Base-by-base conservation (phyloP, 2,113 vertebrate species). In the Epinephelus lanceolatus region DNA sequence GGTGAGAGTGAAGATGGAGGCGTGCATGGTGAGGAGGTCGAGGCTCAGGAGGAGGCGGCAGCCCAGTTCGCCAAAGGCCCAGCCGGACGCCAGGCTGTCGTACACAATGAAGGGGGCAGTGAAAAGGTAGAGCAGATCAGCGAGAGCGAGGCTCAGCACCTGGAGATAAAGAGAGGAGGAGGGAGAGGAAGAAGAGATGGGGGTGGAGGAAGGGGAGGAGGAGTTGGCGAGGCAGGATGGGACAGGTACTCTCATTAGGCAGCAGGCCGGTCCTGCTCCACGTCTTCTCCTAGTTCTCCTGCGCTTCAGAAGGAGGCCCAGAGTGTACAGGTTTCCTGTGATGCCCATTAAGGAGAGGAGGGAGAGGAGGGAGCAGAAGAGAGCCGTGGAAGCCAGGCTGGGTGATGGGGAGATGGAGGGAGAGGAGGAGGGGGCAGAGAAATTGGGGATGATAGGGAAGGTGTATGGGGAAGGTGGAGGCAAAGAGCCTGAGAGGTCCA, bases 21-120 rank as follows among this genome's bases (percentile, higher is more conserved):
- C 96, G 21, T 96, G 96, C 96, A 97, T 96, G 56, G 96, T 96
- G 84, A 97, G 95, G 61, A 97, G 95, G 88, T 97, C 96, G 78
- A 97, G 89, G 80, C 96, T 96, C 73, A 97, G 92, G 27, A 97
- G 94, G 37, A 97, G 93, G 33, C 95, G 93, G 47, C 96, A 97
- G 59, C 96, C 96, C 7, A 91, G 90, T 85, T 96, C 96, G 0
- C 96, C 96, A 15, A 96, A 97, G 10, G 95, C 94, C 96, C 96
- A 97, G 69, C 96, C 95, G 0, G 95, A 94, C 0, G 93, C 95
- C 87, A 97, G 85, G 84, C 95, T 96, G 89, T 96, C 96, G 12
- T 96, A 96, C 42, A 97, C 96, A 0, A 97, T 96, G 91, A 97
- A 97, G 30, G 96, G 96, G 6, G 94, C 94, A 0, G 96, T 96